These are phyloP conservation scores for Nannoperca australis DNA, from an alignment of 2,797 vertebrate species.

Conservation along the genomic window DNA sequence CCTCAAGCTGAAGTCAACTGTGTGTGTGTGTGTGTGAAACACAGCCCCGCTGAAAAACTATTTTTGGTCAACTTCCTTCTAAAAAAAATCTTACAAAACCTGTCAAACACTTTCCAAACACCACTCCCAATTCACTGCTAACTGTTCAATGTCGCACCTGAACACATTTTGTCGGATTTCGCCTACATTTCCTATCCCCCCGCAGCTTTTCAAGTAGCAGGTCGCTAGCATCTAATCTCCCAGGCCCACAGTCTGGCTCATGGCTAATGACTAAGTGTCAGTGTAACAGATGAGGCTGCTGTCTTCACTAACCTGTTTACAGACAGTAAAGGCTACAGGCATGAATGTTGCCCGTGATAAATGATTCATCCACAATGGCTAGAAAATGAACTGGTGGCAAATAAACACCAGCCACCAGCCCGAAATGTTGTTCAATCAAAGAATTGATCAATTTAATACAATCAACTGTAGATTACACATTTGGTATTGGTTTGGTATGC, in stretches of 20 bases:
- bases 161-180: slow-evolving; percentile 34
- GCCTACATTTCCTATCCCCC: slow-evolving; percentile 30
- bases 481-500: not conserved
- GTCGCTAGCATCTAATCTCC: slow-evolving; percentile 69
- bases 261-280: slow-evolving; percentile 78
- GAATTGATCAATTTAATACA: slow-evolving; percentile 7
- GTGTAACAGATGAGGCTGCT: slow-evolving; percentile 76
- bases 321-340: slow-evolving; percentile 53
- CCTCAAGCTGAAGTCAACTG: slow-evolving; percentile 8
- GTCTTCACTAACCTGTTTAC: slow-evolving; percentile 68
- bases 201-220: slow-evolving; percentile 42
- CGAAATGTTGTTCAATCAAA: slow-evolving; percentile 5
- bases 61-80: not conserved
- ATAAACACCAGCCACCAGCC: slow-evolving; percentile 24
- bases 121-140: slow-evolving; percentile 5
- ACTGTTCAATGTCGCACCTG: slow-evolving; percentile 8
- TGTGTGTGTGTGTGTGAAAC: slow-evolving; percentile 1
- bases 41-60: slow-evolving; percentile 2
- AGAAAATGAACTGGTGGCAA: slow-evolving; percentile 46
- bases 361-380: slow-evolving; percentile 32
- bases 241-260: slow-evolving; percentile 71
- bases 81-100: slow-evolving; percentile 16
- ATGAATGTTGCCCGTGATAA: slow-evolving; percentile 36
- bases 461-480: slow-evolving; percentile 6
- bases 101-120: slow-evolving; percentile 6